Conservation (phyloP, 2,888 invertebrate species). For the Microctonus aethiopoides region DNA sequence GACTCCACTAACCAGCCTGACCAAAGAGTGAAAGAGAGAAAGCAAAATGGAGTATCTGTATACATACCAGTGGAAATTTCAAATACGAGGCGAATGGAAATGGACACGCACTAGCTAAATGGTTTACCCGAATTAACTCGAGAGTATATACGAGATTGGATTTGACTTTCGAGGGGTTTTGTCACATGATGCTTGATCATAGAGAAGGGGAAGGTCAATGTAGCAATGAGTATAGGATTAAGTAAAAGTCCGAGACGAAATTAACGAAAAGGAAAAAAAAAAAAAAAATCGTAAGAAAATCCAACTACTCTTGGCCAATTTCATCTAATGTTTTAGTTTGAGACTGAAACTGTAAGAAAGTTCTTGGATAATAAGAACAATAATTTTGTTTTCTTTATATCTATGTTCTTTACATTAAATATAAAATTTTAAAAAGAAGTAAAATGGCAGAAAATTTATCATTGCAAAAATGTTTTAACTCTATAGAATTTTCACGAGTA, state of each 20-base stretch:
- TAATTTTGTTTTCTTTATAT: too few relatives aligned
- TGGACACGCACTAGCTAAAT: conserved; percentile 54
- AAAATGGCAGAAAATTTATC: conserved; percentile 4
- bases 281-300: neutral
- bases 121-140: conserved; percentile 56
- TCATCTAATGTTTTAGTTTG: conserved; percentile 40
- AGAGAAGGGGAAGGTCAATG: neutral
- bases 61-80: conserved; percentile 46
- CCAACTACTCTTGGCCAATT: conserved; percentile 46
- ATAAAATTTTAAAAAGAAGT: too few relatives aligned
- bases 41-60: neutral
- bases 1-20: neutral
- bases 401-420: too few relatives aligned
- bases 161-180: conserved; percentile 51
- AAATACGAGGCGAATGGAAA: conserved; percentile 54
- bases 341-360: neutral
- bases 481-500: neutral
- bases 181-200: conserved; percentile 22
- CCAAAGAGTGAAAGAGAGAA: neutral
- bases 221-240: neutral
- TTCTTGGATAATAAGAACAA: neutral
- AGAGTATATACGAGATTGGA: conserved; percentile 52
- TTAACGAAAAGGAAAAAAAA: neutral
- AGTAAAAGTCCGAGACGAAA: neutral
- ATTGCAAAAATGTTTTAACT: conserved; percentile 1